These are phyloP conservation scores for Pteronotus mesoamericanus DNA, from an alignment of 2,797 vertebrate species.

Conservation along the genomic window DNA sequence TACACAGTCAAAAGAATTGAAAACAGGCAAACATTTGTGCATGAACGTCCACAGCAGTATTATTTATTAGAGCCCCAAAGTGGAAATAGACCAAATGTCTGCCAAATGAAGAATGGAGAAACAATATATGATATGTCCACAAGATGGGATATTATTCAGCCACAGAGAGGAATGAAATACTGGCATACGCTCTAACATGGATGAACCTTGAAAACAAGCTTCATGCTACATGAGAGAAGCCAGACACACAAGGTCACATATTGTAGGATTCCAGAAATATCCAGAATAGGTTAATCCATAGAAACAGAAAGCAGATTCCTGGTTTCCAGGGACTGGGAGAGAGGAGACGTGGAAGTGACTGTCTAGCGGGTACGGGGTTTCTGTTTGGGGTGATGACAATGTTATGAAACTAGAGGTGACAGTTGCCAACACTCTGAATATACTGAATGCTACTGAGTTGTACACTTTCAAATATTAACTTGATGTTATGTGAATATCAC, in stretches of 20 bases:
- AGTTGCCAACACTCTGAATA: neutral
- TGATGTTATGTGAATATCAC: neutral
- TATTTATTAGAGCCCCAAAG: neutral
- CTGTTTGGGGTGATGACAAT: neutral
- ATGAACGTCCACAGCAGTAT: neutral
- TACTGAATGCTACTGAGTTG: neutral
- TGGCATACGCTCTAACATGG: fast-evolving
- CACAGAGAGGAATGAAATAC: neutral
- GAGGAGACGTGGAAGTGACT: neutral
- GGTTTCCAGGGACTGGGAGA: neutral
- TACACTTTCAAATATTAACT: neutral
- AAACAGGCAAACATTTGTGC: neutral
- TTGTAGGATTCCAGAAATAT: neutral
- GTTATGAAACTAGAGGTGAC: neutral
- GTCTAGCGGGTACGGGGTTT: neutral
- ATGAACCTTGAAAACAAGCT: neutral
- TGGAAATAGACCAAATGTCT: neutral
- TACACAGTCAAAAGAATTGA: neutral
- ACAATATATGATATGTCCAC: fast-evolving
- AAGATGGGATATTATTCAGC: neutral
- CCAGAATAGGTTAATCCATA: neutral
- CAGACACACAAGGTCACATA: neutral
- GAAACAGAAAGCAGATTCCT: neutral
- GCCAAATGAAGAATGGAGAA: neutral
- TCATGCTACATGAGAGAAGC: neutral